Conservation (phyloP, 2,797 vertebrate genomes). For the Meriones psammophilus region DNA sequence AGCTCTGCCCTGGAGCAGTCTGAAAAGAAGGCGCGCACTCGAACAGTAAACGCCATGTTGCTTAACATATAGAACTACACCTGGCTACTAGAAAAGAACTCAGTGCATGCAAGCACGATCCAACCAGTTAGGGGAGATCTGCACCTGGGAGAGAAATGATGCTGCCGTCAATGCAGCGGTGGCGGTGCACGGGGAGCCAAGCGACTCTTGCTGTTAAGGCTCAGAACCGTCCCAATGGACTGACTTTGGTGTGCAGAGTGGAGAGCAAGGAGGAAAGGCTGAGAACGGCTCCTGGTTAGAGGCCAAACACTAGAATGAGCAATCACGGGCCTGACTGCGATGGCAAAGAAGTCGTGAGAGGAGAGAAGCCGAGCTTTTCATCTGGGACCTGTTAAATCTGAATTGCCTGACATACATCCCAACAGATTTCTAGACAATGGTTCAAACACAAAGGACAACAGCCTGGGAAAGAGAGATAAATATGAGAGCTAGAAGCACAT, state of each 20-base stretch:
- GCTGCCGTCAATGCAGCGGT: background rate
- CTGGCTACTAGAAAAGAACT: background rate
- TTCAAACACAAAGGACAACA: background rate
- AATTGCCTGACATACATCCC: background rate
- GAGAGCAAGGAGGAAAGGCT: background rate
- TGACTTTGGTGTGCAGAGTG: background rate
- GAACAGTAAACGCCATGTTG: background rate
- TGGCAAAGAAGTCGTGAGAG: background rate
- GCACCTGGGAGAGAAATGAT: background rate
- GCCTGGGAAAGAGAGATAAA: constrained; percentile 35
- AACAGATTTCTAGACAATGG: constrained; percentile 4
- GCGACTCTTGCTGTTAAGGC: background rate
- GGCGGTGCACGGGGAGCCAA: background rate
- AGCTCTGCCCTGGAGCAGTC: background rate
- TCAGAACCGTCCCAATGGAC: background rate
- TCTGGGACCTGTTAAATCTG: background rate
- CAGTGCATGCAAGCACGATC: background rate
- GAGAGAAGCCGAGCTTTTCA: background rate
- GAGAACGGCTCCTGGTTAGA: background rate
- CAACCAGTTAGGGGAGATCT: background rate
- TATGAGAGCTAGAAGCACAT: background rate
- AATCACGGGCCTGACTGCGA: background rate
- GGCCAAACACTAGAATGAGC: background rate
- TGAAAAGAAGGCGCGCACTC: background rate
- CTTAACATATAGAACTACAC: background rate